Evolutionary conservation across 2,113 vertebrate genomes (phyloP).

Genomic region (Clinocottus analis): DNA sequence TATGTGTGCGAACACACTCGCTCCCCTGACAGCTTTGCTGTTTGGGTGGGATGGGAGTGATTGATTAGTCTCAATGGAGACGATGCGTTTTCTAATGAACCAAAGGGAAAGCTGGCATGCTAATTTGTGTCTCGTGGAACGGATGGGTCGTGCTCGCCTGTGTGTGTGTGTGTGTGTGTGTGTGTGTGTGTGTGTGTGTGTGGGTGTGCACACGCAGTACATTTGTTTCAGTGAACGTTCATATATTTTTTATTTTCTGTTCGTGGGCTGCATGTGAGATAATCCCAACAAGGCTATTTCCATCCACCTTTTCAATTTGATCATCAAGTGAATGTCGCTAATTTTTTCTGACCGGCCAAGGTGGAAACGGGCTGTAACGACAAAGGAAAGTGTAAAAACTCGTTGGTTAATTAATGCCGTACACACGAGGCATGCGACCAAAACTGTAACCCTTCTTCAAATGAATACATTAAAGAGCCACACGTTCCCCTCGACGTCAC

Average conservation of each 20-base stretch:
- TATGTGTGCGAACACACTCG: neutral
- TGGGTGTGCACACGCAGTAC: no score
- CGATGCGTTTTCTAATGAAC: constrained; percentile 71
- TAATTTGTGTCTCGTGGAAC: constrained; percentile 66
- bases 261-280: neutral
- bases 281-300: no score
- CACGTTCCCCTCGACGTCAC: neutral
- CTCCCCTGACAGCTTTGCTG: constrained; percentile 52
- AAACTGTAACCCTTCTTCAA: neutral
- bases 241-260: neutral
- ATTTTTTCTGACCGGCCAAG: neutral
- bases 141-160: constrained; percentile 19
- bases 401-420: neutral
- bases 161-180: constrained; percentile 22
- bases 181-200: constrained; percentile 7
- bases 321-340: neutral
- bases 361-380: neutral
- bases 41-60: constrained; percentile 58
- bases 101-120: constrained; percentile 62
- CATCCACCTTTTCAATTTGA: no score
- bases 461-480: neutral
- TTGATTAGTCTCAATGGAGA: constrained; percentile 73
- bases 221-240: neutral
- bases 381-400: neutral
- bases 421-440: neutral